Conservation (phyloP, 2,888 invertebrate genomes). For the Anodontia alba region DNA sequence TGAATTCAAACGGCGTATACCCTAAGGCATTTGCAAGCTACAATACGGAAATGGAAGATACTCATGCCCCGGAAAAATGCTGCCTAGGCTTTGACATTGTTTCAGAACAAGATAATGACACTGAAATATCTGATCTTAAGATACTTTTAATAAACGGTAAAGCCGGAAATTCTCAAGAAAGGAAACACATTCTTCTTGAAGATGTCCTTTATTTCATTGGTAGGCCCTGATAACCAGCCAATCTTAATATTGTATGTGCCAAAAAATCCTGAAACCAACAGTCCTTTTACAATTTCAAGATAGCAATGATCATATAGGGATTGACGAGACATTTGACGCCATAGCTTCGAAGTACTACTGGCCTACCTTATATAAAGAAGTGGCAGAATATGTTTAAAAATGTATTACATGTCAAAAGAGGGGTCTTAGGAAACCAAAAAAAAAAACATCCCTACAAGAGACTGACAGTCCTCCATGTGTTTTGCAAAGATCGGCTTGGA, state of each 20-base stretch:
- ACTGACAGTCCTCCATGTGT: constrained; percentile 47
- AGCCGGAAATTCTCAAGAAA: background rate
- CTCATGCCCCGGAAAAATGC: background rate
- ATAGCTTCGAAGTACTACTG: background rate
- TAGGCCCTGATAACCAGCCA: constrained; percentile 22
- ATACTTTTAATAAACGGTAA: background rate
- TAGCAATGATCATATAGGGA: background rate
- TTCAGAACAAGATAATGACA: background rate
- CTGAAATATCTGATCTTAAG: background rate
- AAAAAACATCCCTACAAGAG: constrained; percentile 38
- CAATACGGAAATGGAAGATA: background rate
- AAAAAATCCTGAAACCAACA: background rate
- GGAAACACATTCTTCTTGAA: background rate
- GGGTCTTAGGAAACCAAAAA: background rate
- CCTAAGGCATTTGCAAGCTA: background rate
- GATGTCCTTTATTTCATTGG: constrained; percentile 32
- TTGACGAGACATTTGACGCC: constrained; percentile 2
- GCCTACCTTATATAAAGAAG: background rate
- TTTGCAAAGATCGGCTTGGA: constrained; percentile 44
- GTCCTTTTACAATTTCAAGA: constrained; percentile 18
- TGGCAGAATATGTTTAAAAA: constrained; percentile 12
- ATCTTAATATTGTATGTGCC: constrained; percentile 15
- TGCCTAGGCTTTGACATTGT: background rate
- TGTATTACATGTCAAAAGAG: constrained; percentile 11
- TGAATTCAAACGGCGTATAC: background rate